Base-by-base conservation (phyloP, 2,888 invertebrate species). In the Monoplex corrugatus region DNA sequence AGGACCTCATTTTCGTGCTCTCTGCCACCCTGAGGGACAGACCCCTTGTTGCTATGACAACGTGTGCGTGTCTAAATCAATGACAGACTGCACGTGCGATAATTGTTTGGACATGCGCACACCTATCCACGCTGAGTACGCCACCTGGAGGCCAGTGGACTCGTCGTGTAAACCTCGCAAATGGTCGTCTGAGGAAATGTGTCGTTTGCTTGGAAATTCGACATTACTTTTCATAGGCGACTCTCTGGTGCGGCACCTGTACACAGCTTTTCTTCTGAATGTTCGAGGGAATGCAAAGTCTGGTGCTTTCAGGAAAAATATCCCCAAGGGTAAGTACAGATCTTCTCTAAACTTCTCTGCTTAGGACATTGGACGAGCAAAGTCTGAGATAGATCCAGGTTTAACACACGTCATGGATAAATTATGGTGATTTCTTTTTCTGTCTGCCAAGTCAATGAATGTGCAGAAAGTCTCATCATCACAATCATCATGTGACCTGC, bases 191-290 rank as follows among this genome's bases (percentile, higher is more conserved):
- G 35, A n/a, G 23, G 84, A 90, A 57, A 88, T 90, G 35, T 91
- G 91, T 78, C 23, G 23, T 0, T 13, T 89, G 23, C 82, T 91
- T 5, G n/a, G 80, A 38, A 90, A 88, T n/a, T 44, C 88, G 3
- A 87, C 75, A 0, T 0, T 91, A 2, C 28, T 44, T 32, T 90
- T 90, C 80, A 72, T 91, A 2, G 91, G 91, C 3, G 91, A 91
- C 84, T 91, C 91, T 32, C 86, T 90, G 44, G 83, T 88, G 2
- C 88, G 91, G 5, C 90, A 91, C 80, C 45, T 90, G 38, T 91
- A 89, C 35, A 86, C 87, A 19, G 86, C 88, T n/a, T 13, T 88
- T 57, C 50, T 38, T n/a, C n/a, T n/a, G n/a, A n/a, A n/a, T n/a
- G n/a, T n/a, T n/a, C n/a, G n/a, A n/a, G n/a, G n/a, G n/a, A n/a